These are phyloP conservation scores for Pediacus dermestoides DNA, from an alignment of 2,888 invertebrate genomes.

Conservation along the genomic window DNA sequence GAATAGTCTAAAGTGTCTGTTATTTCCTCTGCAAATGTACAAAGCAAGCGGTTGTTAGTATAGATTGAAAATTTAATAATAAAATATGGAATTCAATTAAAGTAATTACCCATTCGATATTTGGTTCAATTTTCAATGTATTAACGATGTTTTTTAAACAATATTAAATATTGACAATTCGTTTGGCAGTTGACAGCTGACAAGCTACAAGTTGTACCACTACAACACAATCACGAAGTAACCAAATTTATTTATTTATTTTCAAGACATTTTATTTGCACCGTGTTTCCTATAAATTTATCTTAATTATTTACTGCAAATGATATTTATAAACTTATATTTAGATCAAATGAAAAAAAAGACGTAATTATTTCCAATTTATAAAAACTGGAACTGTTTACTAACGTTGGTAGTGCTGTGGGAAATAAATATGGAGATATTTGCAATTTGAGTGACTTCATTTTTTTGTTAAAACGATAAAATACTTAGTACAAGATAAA, in stretches of 20 bases:
- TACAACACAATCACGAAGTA: not conserved
- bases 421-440: constrained; percentile 34
- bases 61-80: constrained; percentile 3
- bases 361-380: too few species aligned
- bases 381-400: too few species aligned
- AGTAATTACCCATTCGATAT: constrained; percentile 8
- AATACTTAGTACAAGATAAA: too few species aligned
- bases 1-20: constrained; percentile 69
- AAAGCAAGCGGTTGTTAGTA: not conserved
- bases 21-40: constrained; percentile 31
- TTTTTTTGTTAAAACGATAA: constrained; percentile 19
- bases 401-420: constrained; percentile 10
- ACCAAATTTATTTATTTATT: not conserved
- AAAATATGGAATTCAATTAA: constrained; percentile 5
- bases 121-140: not conserved
- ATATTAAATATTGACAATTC: not conserved
- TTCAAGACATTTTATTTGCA: not conserved
- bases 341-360: too few species aligned
- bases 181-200: constrained; percentile 1
- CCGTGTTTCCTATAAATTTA: too few species aligned
- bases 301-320: too few species aligned
- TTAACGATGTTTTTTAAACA: not conserved
- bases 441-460: constrained; percentile 32
- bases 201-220: too few species aligned
- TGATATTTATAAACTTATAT: too few species aligned